Evolutionary conservation across 2,888 invertebrate species (phyloP), one percentile per base, ranked within the genome.

Genomic region (Willowsia nigromaculata): DNA sequence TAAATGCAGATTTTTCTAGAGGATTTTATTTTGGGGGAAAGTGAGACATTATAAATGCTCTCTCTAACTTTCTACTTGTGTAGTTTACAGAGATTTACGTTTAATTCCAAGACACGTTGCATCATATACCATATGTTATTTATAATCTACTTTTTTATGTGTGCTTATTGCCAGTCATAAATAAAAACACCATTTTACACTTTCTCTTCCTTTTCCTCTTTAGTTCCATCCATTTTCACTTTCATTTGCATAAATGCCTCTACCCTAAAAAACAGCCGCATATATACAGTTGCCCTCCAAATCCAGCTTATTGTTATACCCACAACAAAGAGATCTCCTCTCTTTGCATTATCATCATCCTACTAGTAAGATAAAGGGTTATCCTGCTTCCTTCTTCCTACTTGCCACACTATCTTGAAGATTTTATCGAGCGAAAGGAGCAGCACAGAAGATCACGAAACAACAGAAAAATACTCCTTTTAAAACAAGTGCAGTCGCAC

Each of bases 351-450:
- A 18, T 71, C 43, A 71, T 71, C 71, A 71, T 43, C 25, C 43
- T 13, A 13, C 71, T n/a, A 71, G 18, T 62, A 62, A 71, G 71
- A 84, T 37, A 84, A 56, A 74, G 84, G 33, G 53, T 53, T 71
- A 71, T 71, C 43, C 43, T 71, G 6, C 22, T 18, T 68, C 13
- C 18, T 22, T 43, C 18, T 37, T 68, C 25, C 7, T 68, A 0
- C 15, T 25, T 33, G 6, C 2, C 18, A 18, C 27, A 13, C 30
- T 27, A 83, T 83, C 71, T 53, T 74, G 56, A 56, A 74, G 74
- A 27, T 84, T 84, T 84, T 84, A 84, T 84, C 74, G 74, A 56
- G 84, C 71, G 53, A 84, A 50, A 59, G 5, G n/a, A 59, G 50
- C 80, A 59, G 37, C 9, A 59, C 13, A 53, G 53, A 43, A 62